These are phyloP conservation scores for Strigamia transsilvanica DNA, from an alignment of 2,888 invertebrate species.

Conservation along the genomic window DNA sequence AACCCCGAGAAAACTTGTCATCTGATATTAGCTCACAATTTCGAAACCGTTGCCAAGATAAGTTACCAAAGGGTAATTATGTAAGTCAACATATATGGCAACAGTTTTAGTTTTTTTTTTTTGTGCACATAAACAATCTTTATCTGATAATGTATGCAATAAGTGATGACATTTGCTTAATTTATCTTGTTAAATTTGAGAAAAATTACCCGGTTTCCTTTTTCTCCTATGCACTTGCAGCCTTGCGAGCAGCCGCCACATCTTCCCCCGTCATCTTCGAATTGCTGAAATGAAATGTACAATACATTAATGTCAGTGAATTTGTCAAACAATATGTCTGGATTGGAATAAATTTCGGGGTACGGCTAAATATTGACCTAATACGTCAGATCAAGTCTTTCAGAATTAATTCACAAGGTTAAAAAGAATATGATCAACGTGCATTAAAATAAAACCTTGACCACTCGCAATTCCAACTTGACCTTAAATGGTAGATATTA, in stretches of 20 bases:
- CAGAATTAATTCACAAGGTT: background rate
- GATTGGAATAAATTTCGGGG: background rate
- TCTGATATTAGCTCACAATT: conserved; percentile 10
- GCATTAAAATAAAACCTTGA: background rate
- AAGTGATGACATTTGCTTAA: background rate
- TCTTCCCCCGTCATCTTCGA: conserved; percentile 56
- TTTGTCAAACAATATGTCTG: conserved; percentile 13
- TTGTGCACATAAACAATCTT: conserved; percentile 11
- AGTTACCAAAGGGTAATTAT: conserved; percentile 46
- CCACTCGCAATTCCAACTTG: background rate
- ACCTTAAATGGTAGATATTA: background rate
- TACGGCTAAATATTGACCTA: conserved; percentile 2
- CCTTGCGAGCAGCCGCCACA: conserved; percentile 58
- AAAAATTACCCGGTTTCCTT: conserved; percentile 63
- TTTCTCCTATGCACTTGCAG: conserved; percentile 64
- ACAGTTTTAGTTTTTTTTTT: background rate
- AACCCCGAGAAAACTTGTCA: conserved; percentile 26
- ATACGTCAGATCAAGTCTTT: background rate
- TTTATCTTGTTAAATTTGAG: background rate
- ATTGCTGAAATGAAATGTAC: conserved; percentile 57
- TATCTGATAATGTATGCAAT: background rate
- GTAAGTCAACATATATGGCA: conserved; percentile 27
- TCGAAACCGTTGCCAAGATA: conserved; percentile 34
- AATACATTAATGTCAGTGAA: background rate
- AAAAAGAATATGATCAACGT: background rate